These are phyloP conservation scores for Poecile montanus DNA, from an alignment of 2,797 vertebrate species.

Conservation along the genomic window DNA sequence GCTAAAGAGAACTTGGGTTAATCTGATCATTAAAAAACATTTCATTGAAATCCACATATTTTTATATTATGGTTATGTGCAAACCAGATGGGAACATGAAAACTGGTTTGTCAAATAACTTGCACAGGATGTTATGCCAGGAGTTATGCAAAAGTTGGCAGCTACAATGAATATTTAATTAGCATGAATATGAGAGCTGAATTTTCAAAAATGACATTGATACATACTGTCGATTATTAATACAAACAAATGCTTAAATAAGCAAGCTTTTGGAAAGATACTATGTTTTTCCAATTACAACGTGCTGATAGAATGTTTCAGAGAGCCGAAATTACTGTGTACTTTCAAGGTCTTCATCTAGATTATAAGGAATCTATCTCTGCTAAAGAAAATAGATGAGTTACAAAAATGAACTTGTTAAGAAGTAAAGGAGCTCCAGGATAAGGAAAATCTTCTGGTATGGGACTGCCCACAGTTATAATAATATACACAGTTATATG, in stretches of 20 bases:
- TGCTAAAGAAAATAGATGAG: not conserved
- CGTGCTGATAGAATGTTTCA: not conserved
- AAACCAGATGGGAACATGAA: slow-evolving; percentile 16
- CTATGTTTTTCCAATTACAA: not conserved
- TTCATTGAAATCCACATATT: not conserved
- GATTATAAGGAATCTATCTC: not conserved
- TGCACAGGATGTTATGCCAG: not conserved
- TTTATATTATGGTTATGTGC: not conserved
- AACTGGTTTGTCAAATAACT: slow-evolving; percentile 30
- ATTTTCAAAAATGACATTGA: not conserved
- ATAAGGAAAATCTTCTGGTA: not conserved
- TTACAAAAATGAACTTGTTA: not conserved
- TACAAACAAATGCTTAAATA: not conserved
- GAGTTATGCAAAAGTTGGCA: not conserved
- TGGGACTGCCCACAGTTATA: not conserved
- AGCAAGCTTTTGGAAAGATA: not conserved
- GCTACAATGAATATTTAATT: not conserved
- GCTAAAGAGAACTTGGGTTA: not conserved
- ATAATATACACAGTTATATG: not conserved
- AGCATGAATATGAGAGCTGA: not conserved
- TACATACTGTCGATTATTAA: not conserved
- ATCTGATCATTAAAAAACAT: not conserved
- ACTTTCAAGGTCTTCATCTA: not conserved
- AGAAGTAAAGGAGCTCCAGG: not conserved
- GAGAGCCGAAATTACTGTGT: not conserved